Conservation (phyloP, 2,113 vertebrate genomes). For the Amazona vittata region DNA sequence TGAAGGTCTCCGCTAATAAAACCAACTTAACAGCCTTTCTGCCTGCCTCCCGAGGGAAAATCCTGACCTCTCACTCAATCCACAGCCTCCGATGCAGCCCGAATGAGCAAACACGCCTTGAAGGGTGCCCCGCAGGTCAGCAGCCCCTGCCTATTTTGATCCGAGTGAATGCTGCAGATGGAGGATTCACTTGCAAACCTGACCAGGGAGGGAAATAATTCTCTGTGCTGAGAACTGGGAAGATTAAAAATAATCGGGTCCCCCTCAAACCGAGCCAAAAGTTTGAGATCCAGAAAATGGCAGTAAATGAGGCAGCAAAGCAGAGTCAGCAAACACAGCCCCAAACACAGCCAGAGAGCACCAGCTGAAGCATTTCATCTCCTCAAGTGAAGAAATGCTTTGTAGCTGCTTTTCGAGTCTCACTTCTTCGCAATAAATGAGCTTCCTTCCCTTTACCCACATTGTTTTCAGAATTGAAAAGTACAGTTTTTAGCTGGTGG, state of each 20-base stretch:
- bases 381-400: not conserved
- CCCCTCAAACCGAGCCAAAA: not conserved
- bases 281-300: not conserved
- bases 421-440: not conserved
- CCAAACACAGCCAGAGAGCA: not conserved
- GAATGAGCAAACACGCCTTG: not conserved
- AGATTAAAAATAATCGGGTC: not conserved
- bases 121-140: not conserved
- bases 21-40: not conserved
- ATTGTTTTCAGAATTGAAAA: not conserved
- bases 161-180: not conserved
- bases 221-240: not conserved
- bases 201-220: not conserved
- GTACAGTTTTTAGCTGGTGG: accelerated
- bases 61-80: not conserved
- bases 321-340: not conserved
- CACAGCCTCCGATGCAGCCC: not conserved
- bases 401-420: not conserved
- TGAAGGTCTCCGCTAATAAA: not conserved
- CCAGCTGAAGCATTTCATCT: not conserved
- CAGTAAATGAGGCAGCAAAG: not conserved
- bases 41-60: not conserved
- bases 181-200: not conserved
- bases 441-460: not conserved
- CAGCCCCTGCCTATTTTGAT: not conserved